These are phyloP conservation scores for Cyanoramphus novaezelandiae DNA, from an alignment of 2,113 vertebrate species.

Conservation along the genomic window DNA sequence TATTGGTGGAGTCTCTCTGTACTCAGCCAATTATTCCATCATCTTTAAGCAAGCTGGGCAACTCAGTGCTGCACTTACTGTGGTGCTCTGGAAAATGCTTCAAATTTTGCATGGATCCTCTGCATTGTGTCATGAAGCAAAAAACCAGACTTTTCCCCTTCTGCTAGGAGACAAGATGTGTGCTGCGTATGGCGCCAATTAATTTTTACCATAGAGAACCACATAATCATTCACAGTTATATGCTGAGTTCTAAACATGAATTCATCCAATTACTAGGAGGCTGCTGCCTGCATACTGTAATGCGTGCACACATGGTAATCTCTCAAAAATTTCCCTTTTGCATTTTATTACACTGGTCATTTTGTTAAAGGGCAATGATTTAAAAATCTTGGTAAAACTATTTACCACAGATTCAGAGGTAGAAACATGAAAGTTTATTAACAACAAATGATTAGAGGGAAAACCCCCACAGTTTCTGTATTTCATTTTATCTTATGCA, in stretches of 20 bases:
- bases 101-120: not conserved
- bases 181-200: not conserved
- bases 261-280: not conserved
- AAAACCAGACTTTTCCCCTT: not conserved
- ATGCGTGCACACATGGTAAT: not conserved
- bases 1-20: not conserved
- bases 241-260: not conserved
- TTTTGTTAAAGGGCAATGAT: not conserved
- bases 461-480: rapidly evolving
- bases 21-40: not conserved
- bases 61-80: not conserved
- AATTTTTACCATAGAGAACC: not conserved
- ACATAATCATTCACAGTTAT: not conserved
- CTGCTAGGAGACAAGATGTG: not conserved
- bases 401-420: not conserved
- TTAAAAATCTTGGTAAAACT: not conserved
- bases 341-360: not conserved
- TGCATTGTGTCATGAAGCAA: rapidly evolving
- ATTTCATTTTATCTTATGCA: not conserved
- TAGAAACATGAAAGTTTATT: not conserved
- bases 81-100: not conserved
- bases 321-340: not conserved
- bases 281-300: not conserved
- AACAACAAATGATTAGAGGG: not conserved
- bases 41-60: not conserved